A percentile compares a stretch with the other conserved stretches of the same genome.
Evolutionary conservation across 2,888 invertebrate species (phyloP).

Genomic region (Nudaria mundana): DNA sequence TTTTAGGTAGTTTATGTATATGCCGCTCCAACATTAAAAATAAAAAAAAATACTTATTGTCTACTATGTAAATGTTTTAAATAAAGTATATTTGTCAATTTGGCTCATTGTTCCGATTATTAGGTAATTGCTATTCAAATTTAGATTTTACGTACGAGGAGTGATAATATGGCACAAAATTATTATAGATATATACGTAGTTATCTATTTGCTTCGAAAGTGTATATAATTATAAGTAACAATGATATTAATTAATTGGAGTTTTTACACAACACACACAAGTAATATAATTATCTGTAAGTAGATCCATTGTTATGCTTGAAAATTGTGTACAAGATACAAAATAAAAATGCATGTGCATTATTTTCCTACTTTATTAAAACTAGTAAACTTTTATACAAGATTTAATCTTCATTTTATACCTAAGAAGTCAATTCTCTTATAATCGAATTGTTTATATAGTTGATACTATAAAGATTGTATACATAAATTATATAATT

Average conservation of each 20-base stretch:
- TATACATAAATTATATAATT: conserved; percentile 48
- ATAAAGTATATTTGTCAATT: conserved; percentile 36
- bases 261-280: conserved; percentile 31
- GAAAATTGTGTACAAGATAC: conserved; percentile 43
- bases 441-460: conserved; percentile 65
- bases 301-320: conserved; percentile 47
- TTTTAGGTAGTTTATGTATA: too few relatives aligned
- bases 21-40: too few relatives aligned
- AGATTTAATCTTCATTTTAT: conserved; percentile 64
- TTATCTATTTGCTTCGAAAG: conserved; percentile 30
- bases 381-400: conserved; percentile 63
- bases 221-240: conserved; percentile 32
- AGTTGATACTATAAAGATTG: conserved; percentile 44
- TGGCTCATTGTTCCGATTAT: conserved; percentile 28
- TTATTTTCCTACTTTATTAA: conserved; percentile 58
- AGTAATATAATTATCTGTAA: conserved; percentile 34
- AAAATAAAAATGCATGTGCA: conserved; percentile 49
- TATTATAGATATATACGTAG: conserved; percentile 25
- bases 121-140: conserved; percentile 24
- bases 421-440: conserved; percentile 74
- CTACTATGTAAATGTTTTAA: conserved; percentile 25
- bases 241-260: conserved; percentile 33
- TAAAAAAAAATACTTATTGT: conserved; percentile 31
- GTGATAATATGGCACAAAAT: conserved; percentile 54
- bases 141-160: conserved; percentile 36